Base-by-base conservation (phyloP, 2,888 invertebrate species). In the Agonopterix alstromeriana region DNA sequence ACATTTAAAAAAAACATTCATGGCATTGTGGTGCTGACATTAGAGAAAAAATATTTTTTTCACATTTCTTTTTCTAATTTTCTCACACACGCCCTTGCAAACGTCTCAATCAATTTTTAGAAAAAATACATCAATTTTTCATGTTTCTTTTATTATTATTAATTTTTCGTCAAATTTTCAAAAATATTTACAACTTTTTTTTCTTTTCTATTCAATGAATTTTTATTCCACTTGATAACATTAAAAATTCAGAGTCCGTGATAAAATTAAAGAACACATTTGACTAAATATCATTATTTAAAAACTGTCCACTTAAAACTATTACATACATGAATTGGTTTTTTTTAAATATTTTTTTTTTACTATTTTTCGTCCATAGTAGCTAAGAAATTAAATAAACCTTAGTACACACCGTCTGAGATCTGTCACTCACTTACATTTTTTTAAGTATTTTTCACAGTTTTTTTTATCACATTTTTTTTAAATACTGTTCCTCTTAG, bases 361-460 rank as follows among this genome's bases (percentile, higher is more conserved):
- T 57, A 57, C 63, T 70, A 64, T 63, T 63, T 27, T 57, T 55
- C 57, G 73, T 81, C 74, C 73, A 65, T 75, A 67, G 65, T 54
- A 56, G 59, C 73, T 80, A 79, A 75, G 69, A 66, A 76, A 71
- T 77, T 77, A 78, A 81, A 79, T 81, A 75, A 68, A 77, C 70
- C 73, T 63, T 67, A 56, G 27, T 50, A 72, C 75, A 81, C 79
- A 74, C 77, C 76, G 60, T 74, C 73, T 87, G 88, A 88, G 87
- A 88, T 88, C 87, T 77, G 80, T 83, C 85, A 82, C 80, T 85
- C 85, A 84, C 85, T 84, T 71, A 61, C 59, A 62, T 81, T 83
- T 81, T 82, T 77, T 67, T 65, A 63, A 61, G 62, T 27, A 27
- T 27, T 74, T 82, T 79, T 81, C 74, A 78, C 75, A 77, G 77